Conservation (phyloP, 2,113 vertebrate species). For the Lycocorax pyrrhopterus region DNA sequence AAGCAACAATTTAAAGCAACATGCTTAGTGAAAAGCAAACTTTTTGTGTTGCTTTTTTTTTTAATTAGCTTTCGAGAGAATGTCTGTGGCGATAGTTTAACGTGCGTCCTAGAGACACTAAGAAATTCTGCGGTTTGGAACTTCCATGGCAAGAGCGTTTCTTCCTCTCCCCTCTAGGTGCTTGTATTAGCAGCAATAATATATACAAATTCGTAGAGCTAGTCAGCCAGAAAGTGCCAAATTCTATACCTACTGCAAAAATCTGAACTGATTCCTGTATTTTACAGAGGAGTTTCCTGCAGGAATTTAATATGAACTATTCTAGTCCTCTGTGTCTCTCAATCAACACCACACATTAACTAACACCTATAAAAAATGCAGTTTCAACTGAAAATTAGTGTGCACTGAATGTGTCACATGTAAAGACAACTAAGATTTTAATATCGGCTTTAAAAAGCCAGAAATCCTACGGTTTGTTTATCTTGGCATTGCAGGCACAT, state of each 20-base stretch:
- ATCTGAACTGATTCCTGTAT: not conserved
- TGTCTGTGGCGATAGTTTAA: not conserved
- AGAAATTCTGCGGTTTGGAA: not conserved
- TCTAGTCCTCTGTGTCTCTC: not conserved
- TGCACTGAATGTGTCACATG: not conserved
- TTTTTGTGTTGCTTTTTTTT: not conserved
- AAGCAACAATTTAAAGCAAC: not conserved
- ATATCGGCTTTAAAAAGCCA: not conserved
- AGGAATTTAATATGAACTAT: not conserved
- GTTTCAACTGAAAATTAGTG: constrained; percentile 1
- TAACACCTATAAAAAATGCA: not conserved
- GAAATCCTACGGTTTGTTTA: not conserved
- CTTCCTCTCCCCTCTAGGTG: not conserved
- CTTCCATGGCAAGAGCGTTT: not conserved
- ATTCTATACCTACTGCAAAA: not conserved
- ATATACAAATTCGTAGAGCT: not conserved
- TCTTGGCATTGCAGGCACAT: not conserved
- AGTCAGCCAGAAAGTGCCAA: not conserved
- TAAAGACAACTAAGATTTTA: not conserved
- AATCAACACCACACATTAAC: not conserved
- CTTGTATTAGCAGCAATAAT: not conserved
- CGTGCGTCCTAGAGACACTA: not conserved
- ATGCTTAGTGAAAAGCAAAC: not conserved
- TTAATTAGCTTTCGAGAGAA: not conserved
- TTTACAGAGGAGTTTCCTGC: not conserved